Percentiles rank a stretch among this genome's conserved stretches.
Evolutionary conservation across 2,113 vertebrate species (phyloP).

Genomic region (Chaetodon trifascialis): DNA sequence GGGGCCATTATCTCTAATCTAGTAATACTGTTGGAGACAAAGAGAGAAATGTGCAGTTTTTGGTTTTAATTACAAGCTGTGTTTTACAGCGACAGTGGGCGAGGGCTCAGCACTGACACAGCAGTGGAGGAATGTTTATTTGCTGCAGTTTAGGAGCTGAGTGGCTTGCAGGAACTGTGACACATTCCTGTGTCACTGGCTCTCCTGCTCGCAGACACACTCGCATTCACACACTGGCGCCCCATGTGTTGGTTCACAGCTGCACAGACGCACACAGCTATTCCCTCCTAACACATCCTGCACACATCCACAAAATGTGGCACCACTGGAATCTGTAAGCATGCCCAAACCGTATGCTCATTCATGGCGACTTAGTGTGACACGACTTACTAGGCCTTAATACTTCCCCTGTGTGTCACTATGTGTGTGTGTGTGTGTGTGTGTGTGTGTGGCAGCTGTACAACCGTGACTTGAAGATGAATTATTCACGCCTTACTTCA

Average conservation of each 20-base stretch:
- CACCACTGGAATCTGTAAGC: conserved; percentile 45
- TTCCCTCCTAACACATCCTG: not conserved
- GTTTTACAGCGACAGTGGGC: conserved; percentile 83
- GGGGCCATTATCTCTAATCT: conserved; percentile 61
- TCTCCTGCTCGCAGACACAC: conserved; percentile 58
- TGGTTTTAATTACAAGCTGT: conserved; percentile 85
- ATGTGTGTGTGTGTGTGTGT: conserved; percentile 33
- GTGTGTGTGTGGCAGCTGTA: conserved; percentile 39
- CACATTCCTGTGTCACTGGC: conserved; percentile 84
- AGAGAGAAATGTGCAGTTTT: conserved; percentile 69
- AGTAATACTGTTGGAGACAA: conserved; percentile 62
- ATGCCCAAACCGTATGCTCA: conserved; percentile 36
- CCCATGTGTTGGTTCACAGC: conserved; percentile 44
- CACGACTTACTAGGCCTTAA: conserved; percentile 30
- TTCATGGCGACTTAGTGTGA: conserved; percentile 48
- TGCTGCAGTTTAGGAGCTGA: conserved; percentile 84
- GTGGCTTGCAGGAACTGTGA: conserved; percentile 84
- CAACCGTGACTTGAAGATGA: conserved; percentile 42
- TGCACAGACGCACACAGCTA: conserved; percentile 23
- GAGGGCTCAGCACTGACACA: conserved; percentile 84
- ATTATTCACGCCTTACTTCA: conserved; percentile 52
- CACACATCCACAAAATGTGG: conserved; percentile 34
- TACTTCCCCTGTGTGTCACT: conserved; percentile 45
- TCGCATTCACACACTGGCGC: conserved; percentile 42
- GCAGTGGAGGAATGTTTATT: conserved; percentile 86